phyloP scores from a whole-genome alignment of 2,888 invertebrate species.

The Lasioglossum lativentre region DNA sequence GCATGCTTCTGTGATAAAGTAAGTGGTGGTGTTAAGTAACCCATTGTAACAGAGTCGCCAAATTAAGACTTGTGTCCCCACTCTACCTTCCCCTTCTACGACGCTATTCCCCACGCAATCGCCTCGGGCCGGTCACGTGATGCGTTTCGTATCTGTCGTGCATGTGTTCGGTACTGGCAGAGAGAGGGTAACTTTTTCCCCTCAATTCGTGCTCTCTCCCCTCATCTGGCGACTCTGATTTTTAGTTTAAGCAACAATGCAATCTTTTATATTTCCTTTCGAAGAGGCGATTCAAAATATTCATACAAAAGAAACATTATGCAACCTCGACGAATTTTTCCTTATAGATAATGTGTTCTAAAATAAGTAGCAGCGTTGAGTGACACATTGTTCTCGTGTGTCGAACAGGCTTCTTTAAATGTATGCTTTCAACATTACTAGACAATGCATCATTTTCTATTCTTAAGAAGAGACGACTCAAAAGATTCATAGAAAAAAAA shows the following conservation, averaged over 20 bases:
- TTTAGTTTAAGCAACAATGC: too few species aligned
- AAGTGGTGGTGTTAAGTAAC: background rate
- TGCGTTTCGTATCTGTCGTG: too few species aligned
- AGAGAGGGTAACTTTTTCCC: too few species aligned
- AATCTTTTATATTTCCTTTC: background rate
- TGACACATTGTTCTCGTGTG: background rate
- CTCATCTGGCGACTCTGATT: too few species aligned
- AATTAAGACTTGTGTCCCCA: too few species aligned
- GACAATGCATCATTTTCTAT: background rate
- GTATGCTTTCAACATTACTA: too few species aligned
- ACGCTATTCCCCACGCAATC: too few species aligned
- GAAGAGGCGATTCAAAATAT: background rate
- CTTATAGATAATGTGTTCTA: background rate
- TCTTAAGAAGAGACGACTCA: background rate
- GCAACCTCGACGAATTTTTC: background rate
- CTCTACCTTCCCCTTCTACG: too few species aligned
- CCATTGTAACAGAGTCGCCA: background rate
- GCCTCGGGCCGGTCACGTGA: too few species aligned
- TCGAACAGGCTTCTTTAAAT: too few species aligned
- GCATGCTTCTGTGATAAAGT: background rate
- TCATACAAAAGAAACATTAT: background rate
- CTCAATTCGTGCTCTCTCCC: too few species aligned
- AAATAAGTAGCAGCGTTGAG: background rate
- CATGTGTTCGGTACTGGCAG: too few species aligned
- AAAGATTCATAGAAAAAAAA: background rate